A percentile compares a stretch with the other conserved stretches of the same genome.
These are phyloP conservation scores for Halictus ligatus DNA, from an alignment of 2,888 invertebrate species.

Conservation along the genomic window DNA sequence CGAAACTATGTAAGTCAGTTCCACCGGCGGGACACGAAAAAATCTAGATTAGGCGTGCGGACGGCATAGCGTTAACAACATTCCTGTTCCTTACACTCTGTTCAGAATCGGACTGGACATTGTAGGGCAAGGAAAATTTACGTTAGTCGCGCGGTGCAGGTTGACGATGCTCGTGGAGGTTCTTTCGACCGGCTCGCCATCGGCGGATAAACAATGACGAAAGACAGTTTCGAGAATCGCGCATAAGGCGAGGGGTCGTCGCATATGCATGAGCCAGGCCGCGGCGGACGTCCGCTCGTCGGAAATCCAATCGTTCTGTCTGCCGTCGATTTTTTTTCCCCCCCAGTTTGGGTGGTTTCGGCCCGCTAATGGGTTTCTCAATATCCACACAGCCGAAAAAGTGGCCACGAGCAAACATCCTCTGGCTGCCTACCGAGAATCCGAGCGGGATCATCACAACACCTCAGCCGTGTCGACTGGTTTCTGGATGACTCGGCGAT, in stretches of 20 bases:
- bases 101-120: no score
- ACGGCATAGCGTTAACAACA: no score
- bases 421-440: neutral
- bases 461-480: neutral
- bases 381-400: neutral
- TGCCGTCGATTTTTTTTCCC: neutral
- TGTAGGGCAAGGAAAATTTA: neutral
- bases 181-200: constrained; percentile 6
- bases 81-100: no score
- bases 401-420: neutral
- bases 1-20: no score
- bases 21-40: no score
- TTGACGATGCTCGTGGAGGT: neutral
- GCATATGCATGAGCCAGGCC: constrained; percentile 40
- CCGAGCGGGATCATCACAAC: neutral
- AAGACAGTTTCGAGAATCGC: constrained; percentile 29
- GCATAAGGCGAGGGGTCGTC: constrained; percentile 32
- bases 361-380: neutral
- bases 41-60: no score
- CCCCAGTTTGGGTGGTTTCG: neutral
- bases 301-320: neutral
- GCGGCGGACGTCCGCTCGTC: constrained; percentile 15
- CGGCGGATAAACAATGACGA: constrained; percentile 32
- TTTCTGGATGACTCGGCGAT: neutral
- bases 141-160: neutral